These are phyloP conservation scores for Cuniculus paca DNA, from an alignment of 2,797 vertebrate genomes.

Conservation along the genomic window DNA sequence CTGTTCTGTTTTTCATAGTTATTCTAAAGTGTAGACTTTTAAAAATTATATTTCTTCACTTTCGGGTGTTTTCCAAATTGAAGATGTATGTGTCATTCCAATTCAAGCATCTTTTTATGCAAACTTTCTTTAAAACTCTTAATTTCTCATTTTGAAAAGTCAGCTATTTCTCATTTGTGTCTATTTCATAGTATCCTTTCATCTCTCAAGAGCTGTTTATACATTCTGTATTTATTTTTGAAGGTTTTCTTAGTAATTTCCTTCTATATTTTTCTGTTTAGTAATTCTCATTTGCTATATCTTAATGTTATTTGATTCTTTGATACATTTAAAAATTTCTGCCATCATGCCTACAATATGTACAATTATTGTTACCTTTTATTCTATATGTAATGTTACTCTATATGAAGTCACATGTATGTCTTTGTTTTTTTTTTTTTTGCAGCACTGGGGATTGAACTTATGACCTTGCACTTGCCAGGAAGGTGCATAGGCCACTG, in stretches of 20 bases:
- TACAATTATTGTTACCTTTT: background rate
- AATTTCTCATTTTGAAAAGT: background rate
- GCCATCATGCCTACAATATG: fast-evolving
- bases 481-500: no score
- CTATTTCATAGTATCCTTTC: background rate
- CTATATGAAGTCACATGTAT: no score
- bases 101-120: background rate
- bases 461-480: no score
- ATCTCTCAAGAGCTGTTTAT: background rate
- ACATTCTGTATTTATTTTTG: background rate
- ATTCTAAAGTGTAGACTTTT: background rate
- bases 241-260: background rate
- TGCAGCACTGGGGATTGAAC: no score
- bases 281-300: background rate
- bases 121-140: background rate
- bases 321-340: background rate
- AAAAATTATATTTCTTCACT: background rate
- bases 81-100: background rate
- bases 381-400: background rate
- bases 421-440: no score
- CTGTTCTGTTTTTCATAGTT: background rate
- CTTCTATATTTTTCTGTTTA: background rate
- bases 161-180: background rate
- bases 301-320: background rate
- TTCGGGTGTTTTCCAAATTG: background rate